phyloP scores from a whole-genome alignment of 2,113 vertebrate genomes.

The Phainopepla nitens region DNA sequence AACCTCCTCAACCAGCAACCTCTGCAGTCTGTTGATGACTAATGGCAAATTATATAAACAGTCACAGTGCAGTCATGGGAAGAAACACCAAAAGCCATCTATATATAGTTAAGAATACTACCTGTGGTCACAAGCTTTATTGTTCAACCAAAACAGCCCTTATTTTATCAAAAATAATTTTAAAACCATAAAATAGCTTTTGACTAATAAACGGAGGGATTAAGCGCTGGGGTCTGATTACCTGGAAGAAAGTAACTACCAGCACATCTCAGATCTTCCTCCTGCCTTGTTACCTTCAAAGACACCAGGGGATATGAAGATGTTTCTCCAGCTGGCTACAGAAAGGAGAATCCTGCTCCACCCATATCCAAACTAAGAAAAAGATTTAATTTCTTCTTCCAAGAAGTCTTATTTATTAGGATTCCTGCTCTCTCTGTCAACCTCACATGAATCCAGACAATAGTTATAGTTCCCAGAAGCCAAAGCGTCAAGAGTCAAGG shows the following conservation, averaged over 20 bases:
- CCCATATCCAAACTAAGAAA: neutral
- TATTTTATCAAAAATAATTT: neutral
- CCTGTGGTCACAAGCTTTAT: neutral
- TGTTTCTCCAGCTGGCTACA: neutral
- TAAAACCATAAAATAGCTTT: neutral
- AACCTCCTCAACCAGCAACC: neutral
- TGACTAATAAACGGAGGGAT: neutral
- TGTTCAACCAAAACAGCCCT: neutral
- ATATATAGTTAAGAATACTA: neutral
- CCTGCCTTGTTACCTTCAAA: neutral
- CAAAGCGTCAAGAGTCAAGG: neutral
- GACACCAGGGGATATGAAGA: neutral
- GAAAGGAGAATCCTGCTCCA: neutral
- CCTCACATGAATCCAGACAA: neutral
- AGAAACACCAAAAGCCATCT: neutral
- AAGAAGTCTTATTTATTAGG: neutral
- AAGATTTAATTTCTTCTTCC: neutral
- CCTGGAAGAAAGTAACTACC: neutral
- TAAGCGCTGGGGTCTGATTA: neutral
- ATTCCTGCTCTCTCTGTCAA: neutral
- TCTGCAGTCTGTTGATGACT: neutral
- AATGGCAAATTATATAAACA: slow-evolving; percentile 20
- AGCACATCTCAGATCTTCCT: neutral
- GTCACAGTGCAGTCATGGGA: slow-evolving; percentile 2
- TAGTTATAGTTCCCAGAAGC: neutral